Evolutionary conservation across 1,140 invertebrate genomes (phyloP), one percentile per base, ranked within the genome.

Genomic region (Temnothorax longispinosus): DNA sequence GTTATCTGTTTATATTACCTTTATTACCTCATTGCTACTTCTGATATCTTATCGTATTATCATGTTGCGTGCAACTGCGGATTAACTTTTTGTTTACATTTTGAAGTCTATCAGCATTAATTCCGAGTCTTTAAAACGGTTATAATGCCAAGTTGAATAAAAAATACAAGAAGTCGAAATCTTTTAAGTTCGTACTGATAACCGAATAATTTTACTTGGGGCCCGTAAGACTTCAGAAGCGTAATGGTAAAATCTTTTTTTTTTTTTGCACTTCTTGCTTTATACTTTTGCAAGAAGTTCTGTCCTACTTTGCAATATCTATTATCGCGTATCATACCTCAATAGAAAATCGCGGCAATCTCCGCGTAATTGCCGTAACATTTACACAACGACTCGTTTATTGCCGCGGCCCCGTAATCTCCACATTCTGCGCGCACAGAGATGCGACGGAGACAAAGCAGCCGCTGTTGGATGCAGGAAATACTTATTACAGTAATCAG

Each of bases 321-420:
- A 44, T 38, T 67, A 80, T 81, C 69, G 54, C 67, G 13, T 82
- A 72, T 82, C 67, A 74, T 15, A 38, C 13, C 13, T 64, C 50
- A 18, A 80, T 64, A 58, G 54, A 87, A 87, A 82, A 74, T 67
- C 27, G 44, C 76, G 18, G 60, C 15, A 69, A 80, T 80, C 64
- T 11, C 27, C 50, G 44, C 47, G 67, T 74, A 75, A 84, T 84
- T n/a, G 10, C 41, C 47, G 44, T 65, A 77, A 87, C 50, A 54
- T 87, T 77, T 67, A 18, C 69, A 89, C 71, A 87, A 90, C 74
- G 82, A 84, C 21, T 77, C 72, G 56, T 88, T 91, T 87, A 88
- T 88, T 75, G 47, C 54, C 15, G 64, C n/a, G 71, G 58, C 69
- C 44, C 62, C 76, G 60, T 78, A 84, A 87, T 75, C 62, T 86